Evolutionary conservation across 1,140 invertebrate genomes (phyloP).

Genomic region (Lepidotrigona ventralis): DNA sequence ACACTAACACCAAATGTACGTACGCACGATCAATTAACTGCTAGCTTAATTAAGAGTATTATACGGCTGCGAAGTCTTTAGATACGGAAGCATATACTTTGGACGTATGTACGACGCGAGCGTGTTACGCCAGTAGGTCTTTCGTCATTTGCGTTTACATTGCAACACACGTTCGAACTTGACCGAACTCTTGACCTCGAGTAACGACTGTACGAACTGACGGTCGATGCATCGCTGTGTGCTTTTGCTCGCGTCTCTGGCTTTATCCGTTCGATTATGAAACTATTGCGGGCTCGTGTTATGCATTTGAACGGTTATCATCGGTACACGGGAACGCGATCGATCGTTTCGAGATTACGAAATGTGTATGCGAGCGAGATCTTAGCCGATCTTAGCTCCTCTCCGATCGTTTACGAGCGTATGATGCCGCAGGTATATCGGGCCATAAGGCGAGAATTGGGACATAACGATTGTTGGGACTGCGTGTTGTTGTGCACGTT

Average conservation of each 20-base stretch:
- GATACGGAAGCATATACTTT: conserved; percentile 74
- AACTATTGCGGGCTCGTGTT: conserved; percentile 35
- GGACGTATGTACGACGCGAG: conserved; percentile 51
- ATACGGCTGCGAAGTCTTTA: conserved; percentile 73
- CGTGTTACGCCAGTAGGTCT: conserved; percentile 16
- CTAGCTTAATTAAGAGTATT: conserved; percentile 73
- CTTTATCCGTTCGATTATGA: conserved; percentile 34
- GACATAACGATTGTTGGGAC: neutral
- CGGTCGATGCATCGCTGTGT: neutral
- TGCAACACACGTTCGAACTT: neutral
- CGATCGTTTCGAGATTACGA: conserved; percentile 55
- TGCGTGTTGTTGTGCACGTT: too few species aligned
- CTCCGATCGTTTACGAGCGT: conserved; percentile 10
- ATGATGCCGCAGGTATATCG: conserved; percentile 1
- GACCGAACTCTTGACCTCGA: neutral
- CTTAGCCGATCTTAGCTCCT: conserved; percentile 9
- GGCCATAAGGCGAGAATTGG: neutral
- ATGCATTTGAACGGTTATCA: conserved; percentile 22
- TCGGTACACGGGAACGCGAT: conserved; percentile 50
- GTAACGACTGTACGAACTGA: neutral
- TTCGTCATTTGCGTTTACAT: conserved; percentile 14
- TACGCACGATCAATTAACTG: conserved; percentile 67
- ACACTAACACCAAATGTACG: conserved; percentile 70
- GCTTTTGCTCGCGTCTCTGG: neutral
- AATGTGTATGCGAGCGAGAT: conserved; percentile 46